Conservation (phyloP, 2,797 vertebrate species). For the Leuciscus waleckii region DNA sequence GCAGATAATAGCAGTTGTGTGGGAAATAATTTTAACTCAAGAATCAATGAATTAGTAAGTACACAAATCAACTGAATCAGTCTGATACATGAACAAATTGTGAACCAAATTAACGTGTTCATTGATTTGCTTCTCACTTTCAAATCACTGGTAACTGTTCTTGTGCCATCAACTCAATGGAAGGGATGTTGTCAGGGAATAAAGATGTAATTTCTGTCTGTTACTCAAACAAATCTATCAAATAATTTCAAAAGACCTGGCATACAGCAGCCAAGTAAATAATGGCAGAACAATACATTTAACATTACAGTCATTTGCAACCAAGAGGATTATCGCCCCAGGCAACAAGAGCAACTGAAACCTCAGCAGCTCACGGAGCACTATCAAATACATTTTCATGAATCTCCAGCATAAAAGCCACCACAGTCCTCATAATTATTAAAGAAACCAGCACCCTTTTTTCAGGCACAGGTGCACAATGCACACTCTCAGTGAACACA, state of each 20-base stretch:
- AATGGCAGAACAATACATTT: neutral
- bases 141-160: neutral
- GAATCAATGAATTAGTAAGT: neutral
- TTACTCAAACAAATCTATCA: neutral
- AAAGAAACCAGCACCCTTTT: conserved; percentile 6
- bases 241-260: neutral
- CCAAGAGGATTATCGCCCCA: conserved; percentile 25
- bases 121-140: neutral
- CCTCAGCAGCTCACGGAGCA: neutral
- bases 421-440: conserved; percentile 7
- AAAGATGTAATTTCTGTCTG: neutral
- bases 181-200: neutral
- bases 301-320: neutral
- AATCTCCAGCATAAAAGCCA: conserved; percentile 4
- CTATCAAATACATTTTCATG: conserved; percentile 31
- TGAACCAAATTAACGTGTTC: neutral
- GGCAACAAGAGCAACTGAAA: conserved; percentile 11
- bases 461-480: conserved; percentile 13
- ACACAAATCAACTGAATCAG: neutral
- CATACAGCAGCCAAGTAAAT: neutral
- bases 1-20: neutral
- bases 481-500: conserved; percentile 16
- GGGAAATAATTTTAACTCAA: neutral
- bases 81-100: neutral
- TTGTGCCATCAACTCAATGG: neutral